Conservation (phyloP, 1,140 invertebrate genomes). For the Apolygus lucorum region DNA sequence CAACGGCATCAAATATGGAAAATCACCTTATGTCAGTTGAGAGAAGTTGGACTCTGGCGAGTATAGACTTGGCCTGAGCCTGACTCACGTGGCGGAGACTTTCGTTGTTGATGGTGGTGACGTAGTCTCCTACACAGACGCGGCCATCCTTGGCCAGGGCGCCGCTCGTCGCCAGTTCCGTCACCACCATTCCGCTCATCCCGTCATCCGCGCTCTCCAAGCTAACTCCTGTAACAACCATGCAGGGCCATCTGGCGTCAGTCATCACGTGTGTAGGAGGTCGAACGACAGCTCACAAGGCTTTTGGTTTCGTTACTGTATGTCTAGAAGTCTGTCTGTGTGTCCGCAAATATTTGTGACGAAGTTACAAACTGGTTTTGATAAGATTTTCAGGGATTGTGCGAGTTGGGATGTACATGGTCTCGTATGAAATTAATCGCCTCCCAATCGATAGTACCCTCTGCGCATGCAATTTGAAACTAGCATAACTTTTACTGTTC, state of each 20-base stretch:
- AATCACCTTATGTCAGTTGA: constrained; percentile 39
- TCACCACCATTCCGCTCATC: constrained; percentile 55
- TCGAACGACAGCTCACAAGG: constrained; percentile 1
- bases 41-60: constrained; percentile 51
- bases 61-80: constrained; percentile 53
- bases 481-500: no score
- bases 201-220: constrained; percentile 51
- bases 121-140: constrained; percentile 40
- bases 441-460: no score
- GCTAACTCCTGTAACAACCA: constrained; percentile 42
- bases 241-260: no score
- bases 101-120: constrained; percentile 51
- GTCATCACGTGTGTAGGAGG: no score
- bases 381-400: no score
- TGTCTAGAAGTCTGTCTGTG: no score
- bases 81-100: constrained; percentile 50
- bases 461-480: no score
- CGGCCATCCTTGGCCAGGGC: constrained; percentile 50
- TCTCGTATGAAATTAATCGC: no score
- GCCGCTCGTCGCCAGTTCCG: constrained; percentile 45
- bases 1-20: no score
- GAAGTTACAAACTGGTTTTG: no score
- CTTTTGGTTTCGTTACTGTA: not conserved
- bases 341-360: no score
- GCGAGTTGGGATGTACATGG: no score